Evolutionary conservation across 2,797 vertebrate species (phyloP).

Genomic region (Cygnus olor): DNA sequence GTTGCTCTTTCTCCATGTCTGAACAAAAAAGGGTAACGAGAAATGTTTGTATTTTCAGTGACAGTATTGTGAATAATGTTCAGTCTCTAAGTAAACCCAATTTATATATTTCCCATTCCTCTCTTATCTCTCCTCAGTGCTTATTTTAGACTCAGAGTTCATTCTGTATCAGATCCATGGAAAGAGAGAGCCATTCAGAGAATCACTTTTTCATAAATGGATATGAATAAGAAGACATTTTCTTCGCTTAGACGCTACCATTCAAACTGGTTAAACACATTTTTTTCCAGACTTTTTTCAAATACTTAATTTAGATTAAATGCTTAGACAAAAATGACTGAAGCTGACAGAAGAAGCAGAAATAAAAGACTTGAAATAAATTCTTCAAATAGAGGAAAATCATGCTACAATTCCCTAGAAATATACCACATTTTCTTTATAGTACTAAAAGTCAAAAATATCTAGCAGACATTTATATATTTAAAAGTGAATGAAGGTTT

Average conservation of each 20-base stretch:
- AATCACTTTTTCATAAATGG: background rate
- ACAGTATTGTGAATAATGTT: background rate
- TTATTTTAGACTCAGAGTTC: background rate
- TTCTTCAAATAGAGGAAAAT: conserved; percentile 1
- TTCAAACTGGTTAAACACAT: conserved; percentile 4
- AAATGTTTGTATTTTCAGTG: conserved; percentile 4
- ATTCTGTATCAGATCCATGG: background rate
- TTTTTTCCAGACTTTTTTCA: background rate
- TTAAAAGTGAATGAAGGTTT: background rate
- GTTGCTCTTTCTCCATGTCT: background rate
- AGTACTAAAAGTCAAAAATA: background rate
- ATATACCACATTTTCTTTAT: background rate
- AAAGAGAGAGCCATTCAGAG: background rate
- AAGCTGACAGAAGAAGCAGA: background rate
- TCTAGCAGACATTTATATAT: background rate
- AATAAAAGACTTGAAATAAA: conserved; percentile 7
- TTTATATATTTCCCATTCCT: background rate
- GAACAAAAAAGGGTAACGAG: background rate
- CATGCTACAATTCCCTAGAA: background rate
- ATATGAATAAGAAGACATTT: background rate
- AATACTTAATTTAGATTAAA: conserved; percentile 21
- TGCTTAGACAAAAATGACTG: conserved; percentile 20
- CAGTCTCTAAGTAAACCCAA: background rate
- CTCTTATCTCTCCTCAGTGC: background rate
- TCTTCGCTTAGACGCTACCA: background rate